These are phyloP conservation scores for Pempheris klunzingeri DNA, from an alignment of 2,797 vertebrate genomes.

Conservation along the genomic window DNA sequence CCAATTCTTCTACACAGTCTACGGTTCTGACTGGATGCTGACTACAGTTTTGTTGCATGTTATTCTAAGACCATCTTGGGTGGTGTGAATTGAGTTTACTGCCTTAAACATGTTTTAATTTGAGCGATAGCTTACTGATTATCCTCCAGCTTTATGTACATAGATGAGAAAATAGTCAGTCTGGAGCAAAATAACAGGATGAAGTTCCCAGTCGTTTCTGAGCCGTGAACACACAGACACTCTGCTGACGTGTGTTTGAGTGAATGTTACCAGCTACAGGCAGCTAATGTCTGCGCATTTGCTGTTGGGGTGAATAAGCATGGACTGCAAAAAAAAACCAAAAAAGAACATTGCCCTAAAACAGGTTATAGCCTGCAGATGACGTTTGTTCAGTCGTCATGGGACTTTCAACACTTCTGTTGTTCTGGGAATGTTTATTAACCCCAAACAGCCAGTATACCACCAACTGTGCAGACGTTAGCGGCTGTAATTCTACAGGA, in stretches of 20 bases:
- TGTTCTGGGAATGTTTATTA: neutral
- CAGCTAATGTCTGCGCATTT: constrained; percentile 18
- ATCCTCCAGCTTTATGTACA: neutral
- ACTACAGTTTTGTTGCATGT: no score
- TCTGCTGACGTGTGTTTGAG: neutral
- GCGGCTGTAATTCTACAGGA: constrained; percentile 10
- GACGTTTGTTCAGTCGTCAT: no score
- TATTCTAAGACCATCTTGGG: neutral
- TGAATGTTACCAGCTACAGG: no score
- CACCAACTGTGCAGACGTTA: constrained; percentile 3
- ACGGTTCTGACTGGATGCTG: no score
- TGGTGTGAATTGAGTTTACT: neutral
- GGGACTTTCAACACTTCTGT: no score
- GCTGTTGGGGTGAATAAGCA: constrained; percentile 19
- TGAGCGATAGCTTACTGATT: neutral
- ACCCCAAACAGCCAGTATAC: neutral
- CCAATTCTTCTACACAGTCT: no score
- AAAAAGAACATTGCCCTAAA: neutral
- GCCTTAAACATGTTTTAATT: neutral
- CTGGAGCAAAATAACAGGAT: constrained; percentile 13
- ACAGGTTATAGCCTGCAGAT: neutral
- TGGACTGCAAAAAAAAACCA: constrained; percentile 7
- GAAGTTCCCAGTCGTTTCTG: neutral
- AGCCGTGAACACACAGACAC: constrained; percentile 13
- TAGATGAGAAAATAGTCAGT: constrained; percentile 1